Evolutionary conservation across 2,888 invertebrate species (phyloP).

Genomic region (Siphlonurus alternatus): DNA sequence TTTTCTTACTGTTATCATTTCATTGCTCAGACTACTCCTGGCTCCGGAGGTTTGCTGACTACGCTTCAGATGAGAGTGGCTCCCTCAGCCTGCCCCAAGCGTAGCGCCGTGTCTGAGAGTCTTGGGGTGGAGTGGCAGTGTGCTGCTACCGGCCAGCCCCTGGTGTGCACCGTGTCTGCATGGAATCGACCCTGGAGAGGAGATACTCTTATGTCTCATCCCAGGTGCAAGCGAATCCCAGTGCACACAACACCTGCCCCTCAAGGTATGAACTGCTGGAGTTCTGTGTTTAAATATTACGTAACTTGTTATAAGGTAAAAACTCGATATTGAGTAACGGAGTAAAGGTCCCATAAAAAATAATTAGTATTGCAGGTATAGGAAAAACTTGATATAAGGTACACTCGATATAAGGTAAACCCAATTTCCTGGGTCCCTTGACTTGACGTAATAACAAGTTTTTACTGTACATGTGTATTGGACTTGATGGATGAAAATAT

Average conservation of each 20-base stretch:
- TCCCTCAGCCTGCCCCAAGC: conserved; percentile 12
- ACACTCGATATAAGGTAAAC: too few relatives aligned
- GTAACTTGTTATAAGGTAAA: too few relatives aligned
- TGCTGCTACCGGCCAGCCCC: not conserved
- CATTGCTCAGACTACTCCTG: conserved; percentile 12
- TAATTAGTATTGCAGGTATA: too few relatives aligned
- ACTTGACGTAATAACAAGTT: too few relatives aligned
- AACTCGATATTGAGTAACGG: too few relatives aligned
- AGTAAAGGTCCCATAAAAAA: too few relatives aligned
- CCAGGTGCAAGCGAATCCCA: not conserved
- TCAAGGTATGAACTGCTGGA: too few relatives aligned
- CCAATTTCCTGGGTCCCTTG: too few relatives aligned
- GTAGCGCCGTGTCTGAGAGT: conserved; percentile 1
- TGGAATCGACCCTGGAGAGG: conserved; percentile 10
- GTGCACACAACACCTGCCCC: not conserved
- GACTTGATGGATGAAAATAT: too few relatives aligned
- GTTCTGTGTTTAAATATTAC: too few relatives aligned
- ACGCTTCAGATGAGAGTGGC: conserved; percentile 10
- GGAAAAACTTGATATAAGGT: too few relatives aligned
- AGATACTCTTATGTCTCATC: not conserved
- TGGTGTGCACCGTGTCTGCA: conserved; percentile 9
- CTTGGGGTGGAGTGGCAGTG: not conserved
- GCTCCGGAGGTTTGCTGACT: conserved; percentile 11
- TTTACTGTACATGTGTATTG: too few relatives aligned
- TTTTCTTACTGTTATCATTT: not conserved